These are phyloP conservation scores for Drosophila teissieri DNA, from an alignment of 1,140 invertebrate genomes.

Conservation along the genomic window DNA sequence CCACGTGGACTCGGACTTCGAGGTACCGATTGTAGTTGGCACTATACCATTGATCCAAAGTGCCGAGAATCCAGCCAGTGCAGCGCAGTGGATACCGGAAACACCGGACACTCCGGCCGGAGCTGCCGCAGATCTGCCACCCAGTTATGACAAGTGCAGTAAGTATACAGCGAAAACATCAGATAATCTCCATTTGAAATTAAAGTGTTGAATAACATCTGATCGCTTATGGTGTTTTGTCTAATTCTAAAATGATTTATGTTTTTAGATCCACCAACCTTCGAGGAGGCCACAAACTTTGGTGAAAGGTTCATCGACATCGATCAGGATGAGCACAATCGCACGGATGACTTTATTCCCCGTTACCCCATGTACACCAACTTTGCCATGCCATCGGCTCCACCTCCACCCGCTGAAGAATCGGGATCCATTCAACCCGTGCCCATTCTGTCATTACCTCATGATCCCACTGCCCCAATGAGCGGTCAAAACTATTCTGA, in stretches of 20 bases:
- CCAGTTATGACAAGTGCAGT: slow-evolving; percentile 71
- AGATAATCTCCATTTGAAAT: background rate
- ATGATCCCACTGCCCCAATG: slow-evolving; percentile 20
- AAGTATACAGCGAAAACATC: slow-evolving; percentile 8
- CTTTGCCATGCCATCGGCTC: slow-evolving; percentile 63
- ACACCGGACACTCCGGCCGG: slow-evolving; percentile 70
- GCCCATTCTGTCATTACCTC: slow-evolving; percentile 17
- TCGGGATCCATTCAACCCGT: slow-evolving; percentile 5
- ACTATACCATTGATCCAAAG: slow-evolving; percentile 70
- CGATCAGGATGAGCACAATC: slow-evolving; percentile 66
- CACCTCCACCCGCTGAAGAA: slow-evolving; percentile 18
- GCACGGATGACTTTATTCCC: slow-evolving; percentile 71
- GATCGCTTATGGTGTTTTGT: too few relatives aligned
- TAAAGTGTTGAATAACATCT: too few relatives aligned
- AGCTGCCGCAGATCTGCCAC: slow-evolving; percentile 58
- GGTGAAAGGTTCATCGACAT: slow-evolving; percentile 66
- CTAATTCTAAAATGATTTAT: too few relatives aligned
- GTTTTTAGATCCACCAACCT: slow-evolving; percentile 68
- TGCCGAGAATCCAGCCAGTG: slow-evolving; percentile 46
- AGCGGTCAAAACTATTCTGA: background rate
- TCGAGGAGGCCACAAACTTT: slow-evolving; percentile 66
- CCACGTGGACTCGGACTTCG: slow-evolving; percentile 48
- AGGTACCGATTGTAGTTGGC: slow-evolving; percentile 67
- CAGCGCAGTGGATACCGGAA: slow-evolving; percentile 59
- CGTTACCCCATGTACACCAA: slow-evolving; percentile 78